These are phyloP conservation scores for Crotalus horridus DNA, from an alignment of 2,113 vertebrate genomes.

Conservation along the genomic window DNA sequence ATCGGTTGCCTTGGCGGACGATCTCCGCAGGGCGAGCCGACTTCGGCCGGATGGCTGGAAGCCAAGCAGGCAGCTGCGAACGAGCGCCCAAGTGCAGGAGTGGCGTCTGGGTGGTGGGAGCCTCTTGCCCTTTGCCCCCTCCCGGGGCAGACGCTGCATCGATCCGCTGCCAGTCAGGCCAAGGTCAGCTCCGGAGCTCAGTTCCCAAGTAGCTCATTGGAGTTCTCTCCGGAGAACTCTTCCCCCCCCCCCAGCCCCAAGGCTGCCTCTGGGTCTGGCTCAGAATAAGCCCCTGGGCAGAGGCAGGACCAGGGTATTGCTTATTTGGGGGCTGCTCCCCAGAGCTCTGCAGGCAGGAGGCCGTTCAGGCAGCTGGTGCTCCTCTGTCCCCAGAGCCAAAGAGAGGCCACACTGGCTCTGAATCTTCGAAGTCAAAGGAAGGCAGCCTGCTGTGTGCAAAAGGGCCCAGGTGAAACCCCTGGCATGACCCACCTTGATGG, in stretches of 20 bases:
- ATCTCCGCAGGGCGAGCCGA: background rate
- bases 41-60: background rate
- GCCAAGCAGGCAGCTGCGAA: background rate
- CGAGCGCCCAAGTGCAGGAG: background rate
- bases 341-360: background rate
- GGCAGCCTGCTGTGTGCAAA: background rate
- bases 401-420: background rate
- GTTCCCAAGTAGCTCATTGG: background rate
- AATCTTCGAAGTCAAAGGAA: background rate
- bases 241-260: background rate
- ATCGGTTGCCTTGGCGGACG: background rate
- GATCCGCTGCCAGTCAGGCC: background rate
- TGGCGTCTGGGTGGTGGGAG: background rate
- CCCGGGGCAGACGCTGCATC: background rate
- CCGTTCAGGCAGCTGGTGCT: no score
- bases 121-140: background rate
- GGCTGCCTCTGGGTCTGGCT: background rate
- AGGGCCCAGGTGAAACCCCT: background rate
- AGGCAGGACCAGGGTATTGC: accelerated
- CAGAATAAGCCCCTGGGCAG: background rate
- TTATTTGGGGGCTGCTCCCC: background rate
- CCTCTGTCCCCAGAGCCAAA: background rate
- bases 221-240: background rate
- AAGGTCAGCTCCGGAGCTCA: background rate
- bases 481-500: background rate